Evolutionary conservation across 2,888 invertebrate genomes (phyloP), one percentile per base, ranked within the genome.

Genomic region (Eurois occulta): DNA sequence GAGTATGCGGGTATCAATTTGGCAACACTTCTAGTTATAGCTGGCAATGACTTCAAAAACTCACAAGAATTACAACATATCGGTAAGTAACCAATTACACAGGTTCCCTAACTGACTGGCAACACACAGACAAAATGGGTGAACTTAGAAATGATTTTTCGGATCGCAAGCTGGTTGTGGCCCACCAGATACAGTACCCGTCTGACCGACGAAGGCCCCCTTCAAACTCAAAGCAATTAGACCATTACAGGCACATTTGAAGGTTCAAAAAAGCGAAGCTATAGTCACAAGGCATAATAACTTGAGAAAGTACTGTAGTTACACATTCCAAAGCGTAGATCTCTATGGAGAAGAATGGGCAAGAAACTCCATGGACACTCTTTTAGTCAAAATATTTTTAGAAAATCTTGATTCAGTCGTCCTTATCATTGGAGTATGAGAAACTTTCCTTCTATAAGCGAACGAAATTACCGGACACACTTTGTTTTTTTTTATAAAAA

Each of bases 1-100:
- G 99, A 99, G 96, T 99, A 99, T 96, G 99, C 99, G 43, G 99
- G 99, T 76, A 99, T 99, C 84, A 99, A 99, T 97, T 97, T 99
- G 91, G 99, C 99, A 58, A 99, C 99, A 1, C 97, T 99, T 62
- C 97, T 99, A 78, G 99, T 99, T 76, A 99, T 99, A 90, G 99
- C 98, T 87, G 99, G 99, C 72, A 99, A 99, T 94, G 99, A 99
- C 92, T 99, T 99, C 93, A 98, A 98, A 78, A 98, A 98, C 94
- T 99, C 98, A 55, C 98, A 98, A 92, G 99, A 99, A 93, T 95
- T 99, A 41, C 99, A 99, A 91, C 98, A 99, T 90, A 99, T 99
- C 90, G 99, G 98, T 97, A 92, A 94, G 91, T 67, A 24, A 60
- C n/a, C 24, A 64, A 62, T 1, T 28, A 21, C 24, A 2, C 21